These are phyloP conservation scores for Agrotis exclamationis DNA, from an alignment of 2,888 invertebrate species.

Conservation along the genomic window DNA sequence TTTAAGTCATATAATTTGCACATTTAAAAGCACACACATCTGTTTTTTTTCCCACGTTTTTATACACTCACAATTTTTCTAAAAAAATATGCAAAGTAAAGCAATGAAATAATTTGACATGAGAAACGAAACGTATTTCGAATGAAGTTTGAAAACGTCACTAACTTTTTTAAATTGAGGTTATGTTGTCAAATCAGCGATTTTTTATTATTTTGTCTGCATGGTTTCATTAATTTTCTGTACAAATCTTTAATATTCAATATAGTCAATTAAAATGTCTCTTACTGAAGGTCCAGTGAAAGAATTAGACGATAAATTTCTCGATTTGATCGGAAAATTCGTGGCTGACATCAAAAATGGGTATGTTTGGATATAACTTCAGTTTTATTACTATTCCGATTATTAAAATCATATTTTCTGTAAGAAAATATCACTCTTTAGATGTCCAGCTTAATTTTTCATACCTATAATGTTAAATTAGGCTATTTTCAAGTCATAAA, in stretches of 20 bases:
- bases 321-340: conserved; percentile 79
- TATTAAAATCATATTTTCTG: background rate
- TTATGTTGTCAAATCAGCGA: conserved; percentile 53
- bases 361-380: conserved; percentile 70
- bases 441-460: background rate
- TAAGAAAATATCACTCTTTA: background rate
- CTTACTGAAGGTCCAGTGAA: conserved; percentile 67
- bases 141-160: conserved; percentile 40
- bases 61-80: too few relatives aligned
- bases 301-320: conserved; percentile 79
- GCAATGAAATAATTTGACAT: too few relatives aligned
- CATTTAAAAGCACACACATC: too few relatives aligned
- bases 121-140: conserved; percentile 22
- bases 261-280: conserved; percentile 66
- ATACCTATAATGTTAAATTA: background rate
- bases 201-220: conserved; percentile 10
- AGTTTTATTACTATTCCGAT: background rate
- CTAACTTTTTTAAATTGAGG: conserved; percentile 36
- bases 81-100: too few relatives aligned
- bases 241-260: background rate
- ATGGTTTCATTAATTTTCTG: conserved; percentile 8
- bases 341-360: conserved; percentile 76
- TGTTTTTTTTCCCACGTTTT: too few relatives aligned
- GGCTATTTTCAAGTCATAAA: conserved; percentile 5
- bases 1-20: too few relatives aligned